Evolutionary conservation across 2,888 invertebrate genomes (phyloP).

Genomic region (Spilosoma lubricipeda): DNA sequence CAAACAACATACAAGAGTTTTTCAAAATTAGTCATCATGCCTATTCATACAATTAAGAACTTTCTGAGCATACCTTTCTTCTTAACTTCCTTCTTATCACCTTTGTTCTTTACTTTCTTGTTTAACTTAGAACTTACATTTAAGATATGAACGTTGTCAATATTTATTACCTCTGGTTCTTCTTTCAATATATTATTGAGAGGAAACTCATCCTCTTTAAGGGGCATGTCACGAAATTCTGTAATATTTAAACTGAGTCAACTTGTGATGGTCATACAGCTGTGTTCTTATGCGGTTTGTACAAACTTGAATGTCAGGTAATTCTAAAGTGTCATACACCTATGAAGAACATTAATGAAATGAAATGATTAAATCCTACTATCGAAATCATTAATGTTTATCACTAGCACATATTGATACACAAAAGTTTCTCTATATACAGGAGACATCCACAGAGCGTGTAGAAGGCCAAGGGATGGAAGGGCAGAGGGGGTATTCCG

Average conservation of each 20-base stretch:
- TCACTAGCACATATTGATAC: too few relatives aligned
- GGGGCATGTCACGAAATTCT: conserved; percentile 59
- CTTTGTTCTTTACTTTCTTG: conserved; percentile 41
- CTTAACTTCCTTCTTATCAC: conserved; percentile 14
- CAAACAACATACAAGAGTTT: too few relatives aligned
- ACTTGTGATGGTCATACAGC: neutral
- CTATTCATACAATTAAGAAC: neutral
- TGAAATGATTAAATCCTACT: too few relatives aligned
- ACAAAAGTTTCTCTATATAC: too few relatives aligned
- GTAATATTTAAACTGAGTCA: conserved; percentile 1
- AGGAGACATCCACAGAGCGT: too few relatives aligned
- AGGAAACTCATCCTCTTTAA: conserved; percentile 65
- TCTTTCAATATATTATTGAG: conserved; percentile 58
- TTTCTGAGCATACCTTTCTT: conserved; percentile 8
- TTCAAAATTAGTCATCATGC: too few relatives aligned
- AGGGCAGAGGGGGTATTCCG: too few relatives aligned
- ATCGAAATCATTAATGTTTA: too few relatives aligned
- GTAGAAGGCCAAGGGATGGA: too few relatives aligned
- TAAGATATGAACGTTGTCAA: conserved; percentile 44
- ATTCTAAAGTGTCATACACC: too few relatives aligned
- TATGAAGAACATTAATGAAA: too few relatives aligned
- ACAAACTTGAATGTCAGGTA: too few relatives aligned
- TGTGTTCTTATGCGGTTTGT: neutral
- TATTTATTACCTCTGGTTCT: conserved; percentile 55
- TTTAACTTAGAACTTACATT: conserved; percentile 32